Base-by-base conservation (phyloP, 2,113 vertebrate genomes). In the Genyomyrus donnyi region DNA sequence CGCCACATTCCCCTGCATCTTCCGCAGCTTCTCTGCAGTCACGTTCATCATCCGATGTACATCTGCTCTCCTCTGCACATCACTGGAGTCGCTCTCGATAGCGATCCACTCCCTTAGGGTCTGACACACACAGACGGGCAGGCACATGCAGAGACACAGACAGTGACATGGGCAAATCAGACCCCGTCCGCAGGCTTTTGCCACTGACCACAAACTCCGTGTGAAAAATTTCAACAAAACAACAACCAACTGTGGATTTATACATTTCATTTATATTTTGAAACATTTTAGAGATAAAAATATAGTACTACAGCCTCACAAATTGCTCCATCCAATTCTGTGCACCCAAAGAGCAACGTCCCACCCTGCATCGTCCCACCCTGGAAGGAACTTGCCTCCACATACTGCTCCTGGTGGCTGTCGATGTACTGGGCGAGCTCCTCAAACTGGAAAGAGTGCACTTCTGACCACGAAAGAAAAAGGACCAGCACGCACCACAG, bases 91-190 rank as follows among this genome's bases (percentile, higher is more conserved):
- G 0, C 98, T 98, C 93, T 98, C 94, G 0, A 99, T 91, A 0
- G 97, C 95, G 89, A 98, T 94, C 98, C 98, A 99, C 13, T 97
- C 95, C 50, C 95, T 93, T 31, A 99, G 96, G 10, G 87, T 92
- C 98, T 99, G 90, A 0, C 58, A 88, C 42, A 88, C 83, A 90
- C n/a, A 88, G 48, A 74, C 19, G 42, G 42, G 74, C 80, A 91
- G 85, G 90, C 87, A 90, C 90, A 91, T 3, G 15, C 27, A 66
- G 46, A 86, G 56, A 58, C 17, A 48, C 87, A 48, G 80, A 52
- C n/a, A 89, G n/a, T 42, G 35, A 80, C 31, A 17, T 13, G n/a
- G 66, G 3, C 66, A 74, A 74, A 35, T 2, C 66, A 80, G 35
- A 5, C 31, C 70, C 94, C 88, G 0, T 85, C 66, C 70, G 3